Evolutionary conservation across 1,140 invertebrate species (phyloP), one percentile per base, ranked within the genome.

Genomic region (Fopius arisanus): DNA sequence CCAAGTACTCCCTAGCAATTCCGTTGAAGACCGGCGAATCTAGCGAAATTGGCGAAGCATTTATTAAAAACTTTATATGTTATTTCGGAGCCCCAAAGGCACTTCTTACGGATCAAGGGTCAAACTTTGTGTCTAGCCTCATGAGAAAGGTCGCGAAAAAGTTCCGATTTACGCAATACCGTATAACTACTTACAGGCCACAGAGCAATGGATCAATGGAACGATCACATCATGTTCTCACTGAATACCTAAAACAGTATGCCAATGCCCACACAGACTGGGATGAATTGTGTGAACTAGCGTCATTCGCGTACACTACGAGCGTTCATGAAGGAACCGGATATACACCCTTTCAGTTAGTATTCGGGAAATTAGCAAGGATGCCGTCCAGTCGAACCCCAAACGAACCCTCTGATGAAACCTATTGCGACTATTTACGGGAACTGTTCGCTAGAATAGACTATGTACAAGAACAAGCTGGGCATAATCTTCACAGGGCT

Each of bases 91-190:
- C 81, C 7, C 82, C 81, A 10, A 69, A 77, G 16, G 41, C 28
- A 0, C 75, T 84, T 10, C 16, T 83, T 16, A 78, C 80, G 0
- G 81, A 84, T 72, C 74, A 80, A 78, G 81, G 80, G n/a, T 14
- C 23, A 16, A 77, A 83, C 63, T 82, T 83, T 29, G 72, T 72
- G 0, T 75, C 70, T 33, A 67, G 77, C 0, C 16, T 79, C 16
- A 75, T 83, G 9, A 77, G 75, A 70, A 3, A 74, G 51, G n/a
- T 80, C 14, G 72, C 72, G 0, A 79, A 80, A 75, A 28, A 77
- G 41, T 79, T 81, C 51, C 72, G 63, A 73, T 81, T 79, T 26
- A 74, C 76, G 43, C 75, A 80, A 65, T 59, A 80, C 10, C 75
- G 73, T 33, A 79, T 77, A 12, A 80, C 78, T 10, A 73, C 77